Conservation (phyloP, 2,888 invertebrate species). For the Drosophila birchii region DNA sequence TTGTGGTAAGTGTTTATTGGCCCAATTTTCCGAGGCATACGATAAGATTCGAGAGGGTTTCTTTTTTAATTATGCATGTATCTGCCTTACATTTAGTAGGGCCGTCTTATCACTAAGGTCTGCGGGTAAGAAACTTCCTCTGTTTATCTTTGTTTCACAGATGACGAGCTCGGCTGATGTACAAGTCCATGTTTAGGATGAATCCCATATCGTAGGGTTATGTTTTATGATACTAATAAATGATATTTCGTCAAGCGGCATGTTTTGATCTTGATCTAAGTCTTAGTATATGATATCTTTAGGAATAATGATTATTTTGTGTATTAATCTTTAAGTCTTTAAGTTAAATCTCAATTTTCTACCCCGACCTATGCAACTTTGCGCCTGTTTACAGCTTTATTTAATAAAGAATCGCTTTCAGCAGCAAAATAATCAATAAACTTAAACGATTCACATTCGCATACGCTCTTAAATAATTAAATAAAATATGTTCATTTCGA, state of each 20-base stretch:
- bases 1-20: conserved; percentile 54
- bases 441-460: neutral
- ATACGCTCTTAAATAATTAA: conserved; percentile 1
- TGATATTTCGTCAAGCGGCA: conserved; percentile 6
- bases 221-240: neutral
- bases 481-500: conserved; percentile 7
- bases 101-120: neutral
- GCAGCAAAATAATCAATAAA: neutral
- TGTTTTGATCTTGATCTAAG: neutral
- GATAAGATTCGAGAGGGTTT: conserved; percentile 59
- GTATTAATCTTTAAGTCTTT: neutral
- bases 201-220: neutral
- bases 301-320: too few relatives aligned
- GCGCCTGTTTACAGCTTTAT: too few relatives aligned
- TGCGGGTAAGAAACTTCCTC: conserved; percentile 18
- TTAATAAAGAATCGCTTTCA: neutral
- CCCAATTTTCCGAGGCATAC: conserved; percentile 39
- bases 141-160: conserved; percentile 18
- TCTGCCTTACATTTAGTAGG: conserved; percentile 35
- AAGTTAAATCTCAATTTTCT: neutral
- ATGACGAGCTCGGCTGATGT: conserved; percentile 1
- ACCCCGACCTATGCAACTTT: neutral
- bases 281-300: neutral
- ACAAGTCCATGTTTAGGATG: conserved; percentile 6
- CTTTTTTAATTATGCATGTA: conserved; percentile 64